Base-by-base conservation (phyloP, 1,140 invertebrate species). In the Calliopsis andreniformis region DNA sequence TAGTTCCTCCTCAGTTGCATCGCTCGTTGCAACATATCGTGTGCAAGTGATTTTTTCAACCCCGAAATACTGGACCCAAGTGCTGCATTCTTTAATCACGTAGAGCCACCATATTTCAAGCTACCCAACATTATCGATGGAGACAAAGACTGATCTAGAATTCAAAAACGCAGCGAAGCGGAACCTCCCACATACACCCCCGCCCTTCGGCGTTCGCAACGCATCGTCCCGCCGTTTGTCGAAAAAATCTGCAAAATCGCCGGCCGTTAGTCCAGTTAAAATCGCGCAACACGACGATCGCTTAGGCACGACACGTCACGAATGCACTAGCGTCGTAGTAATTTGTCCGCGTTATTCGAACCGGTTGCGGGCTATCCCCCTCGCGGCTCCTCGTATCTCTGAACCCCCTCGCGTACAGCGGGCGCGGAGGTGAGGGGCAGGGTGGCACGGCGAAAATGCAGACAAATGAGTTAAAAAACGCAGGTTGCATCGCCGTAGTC, bases 271-370 rank as follows among this genome's bases (percentile, higher is more conserved):
- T 10, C 45, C 82, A 43, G 72, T 64, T 75, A 76, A 84, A 80
- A 83, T 84, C 82, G 82, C 67, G 71, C 80, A 35, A 69, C 59
- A 67, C 78, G 56, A 67, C 82, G 83, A 84, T 84, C 83, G 83
- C 83, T 84, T 84, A 80, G 75, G 72, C 82, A 51, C 78, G 72
- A 80, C 82, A 68, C 81, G 66, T 67, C 82, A 77, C 83, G 78
- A 84, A 84, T 84, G 83, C 83, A 80, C 76, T 80, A 80, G 72
- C 82, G 83, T 84, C 78, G 83, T 84, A 84, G 83, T 84, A 84
- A 91, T 90, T 90, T 91, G 89, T 89, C 80, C 86, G 79, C 86
- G 89, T 91, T 91, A 90, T 87, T 87, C 88, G 86, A 81, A 85
- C 84, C 87, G 86, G 69, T 81, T 80, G 76, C 77, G 84, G 84